These are phyloP conservation scores for Cerastis leucographa DNA, from an alignment of 2,888 invertebrate species.

Conservation along the genomic window DNA sequence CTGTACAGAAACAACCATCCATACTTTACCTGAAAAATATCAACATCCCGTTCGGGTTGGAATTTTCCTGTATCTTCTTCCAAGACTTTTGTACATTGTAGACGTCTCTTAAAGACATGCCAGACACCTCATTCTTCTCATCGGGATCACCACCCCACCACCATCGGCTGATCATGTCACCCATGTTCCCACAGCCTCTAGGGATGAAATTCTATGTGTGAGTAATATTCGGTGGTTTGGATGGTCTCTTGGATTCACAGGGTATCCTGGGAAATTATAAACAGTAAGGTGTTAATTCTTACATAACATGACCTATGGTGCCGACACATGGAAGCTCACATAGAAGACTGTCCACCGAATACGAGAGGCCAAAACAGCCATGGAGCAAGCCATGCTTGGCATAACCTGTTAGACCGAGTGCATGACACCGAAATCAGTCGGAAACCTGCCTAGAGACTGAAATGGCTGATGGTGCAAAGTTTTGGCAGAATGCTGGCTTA, in stretches of 20 bases:
- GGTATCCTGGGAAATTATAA: slow-evolving; percentile 16
- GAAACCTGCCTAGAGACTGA: neutral
- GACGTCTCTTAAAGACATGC: slow-evolving; percentile 74
- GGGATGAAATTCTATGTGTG: neutral
- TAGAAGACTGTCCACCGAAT: neutral
- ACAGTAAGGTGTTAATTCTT: slow-evolving; percentile 2
- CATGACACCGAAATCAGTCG: neutral
- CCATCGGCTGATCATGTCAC: slow-evolving; percentile 62
- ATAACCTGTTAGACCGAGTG: neutral
- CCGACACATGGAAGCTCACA: neutral
- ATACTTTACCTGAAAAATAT: slow-evolving; percentile 73
- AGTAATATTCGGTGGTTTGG: neutral
- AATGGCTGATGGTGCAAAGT: neutral
- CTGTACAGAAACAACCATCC: no score
- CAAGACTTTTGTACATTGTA: slow-evolving; percentile 72
- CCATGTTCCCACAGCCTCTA: slow-evolving; percentile 63
- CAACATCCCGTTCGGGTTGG: slow-evolving; percentile 70
- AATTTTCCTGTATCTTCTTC: slow-evolving; percentile 69
- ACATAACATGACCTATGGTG: neutral
- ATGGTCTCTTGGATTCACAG: neutral
- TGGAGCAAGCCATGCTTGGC: neutral
- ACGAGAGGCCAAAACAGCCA: neutral
- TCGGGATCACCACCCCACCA: slow-evolving; percentile 79
- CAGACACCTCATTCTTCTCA: slow-evolving; percentile 68
- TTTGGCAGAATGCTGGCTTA: neutral